phyloP scores from a whole-genome alignment of 2,797 vertebrate genomes.

The Phalanger gymnotis region DNA sequence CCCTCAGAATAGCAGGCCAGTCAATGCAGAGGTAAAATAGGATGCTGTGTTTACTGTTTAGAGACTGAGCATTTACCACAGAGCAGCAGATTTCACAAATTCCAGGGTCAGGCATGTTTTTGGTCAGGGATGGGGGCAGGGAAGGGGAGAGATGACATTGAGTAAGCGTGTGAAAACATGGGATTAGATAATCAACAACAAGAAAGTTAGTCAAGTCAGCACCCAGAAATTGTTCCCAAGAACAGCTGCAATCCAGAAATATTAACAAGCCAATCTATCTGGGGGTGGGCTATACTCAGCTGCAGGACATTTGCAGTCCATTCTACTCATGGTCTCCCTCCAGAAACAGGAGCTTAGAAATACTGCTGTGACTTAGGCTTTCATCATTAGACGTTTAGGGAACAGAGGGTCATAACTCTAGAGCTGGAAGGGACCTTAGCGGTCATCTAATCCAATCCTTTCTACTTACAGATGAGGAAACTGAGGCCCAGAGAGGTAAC shows the following conservation, averaged over 20 bases:
- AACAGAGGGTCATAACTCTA: background rate
- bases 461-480: background rate
- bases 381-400: background rate
- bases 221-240: constrained; percentile 62
- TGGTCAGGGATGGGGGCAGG: background rate
- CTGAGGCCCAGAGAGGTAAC: background rate
- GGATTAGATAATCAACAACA: constrained; percentile 53
- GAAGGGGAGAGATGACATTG: background rate
- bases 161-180: constrained; percentile 36
- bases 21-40: background rate
- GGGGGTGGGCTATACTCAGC: constrained; percentile 38
- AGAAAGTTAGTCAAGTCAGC: constrained; percentile 63
- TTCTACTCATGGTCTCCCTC: constrained; percentile 21
- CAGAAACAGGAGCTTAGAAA: background rate
- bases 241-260: constrained; percentile 64
- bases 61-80: constrained; percentile 22
- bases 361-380: background rate
- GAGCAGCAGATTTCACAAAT: constrained; percentile 57
- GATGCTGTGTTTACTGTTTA: constrained; percentile 20
- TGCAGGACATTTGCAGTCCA: background rate
- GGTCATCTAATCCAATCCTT: background rate
- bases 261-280: constrained; percentile 22
- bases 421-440: background rate
- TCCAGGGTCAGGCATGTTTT: constrained; percentile 52
- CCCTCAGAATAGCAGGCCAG: background rate